Conservation (phyloP, 2,797 vertebrate species). For the Microctenopoma lineatum region DNA sequence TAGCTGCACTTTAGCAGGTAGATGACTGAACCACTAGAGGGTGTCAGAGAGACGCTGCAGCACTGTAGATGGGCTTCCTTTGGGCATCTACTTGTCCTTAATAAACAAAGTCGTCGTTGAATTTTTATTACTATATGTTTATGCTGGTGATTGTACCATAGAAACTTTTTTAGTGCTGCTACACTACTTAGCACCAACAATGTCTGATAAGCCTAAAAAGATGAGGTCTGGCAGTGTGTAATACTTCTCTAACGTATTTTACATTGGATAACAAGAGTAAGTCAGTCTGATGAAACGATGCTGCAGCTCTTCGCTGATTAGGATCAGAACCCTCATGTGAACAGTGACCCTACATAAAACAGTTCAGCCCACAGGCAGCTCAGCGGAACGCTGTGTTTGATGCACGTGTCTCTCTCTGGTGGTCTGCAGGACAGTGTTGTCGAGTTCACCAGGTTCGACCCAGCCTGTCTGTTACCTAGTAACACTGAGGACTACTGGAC, state of each 20-base stretch:
- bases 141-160: background rate
- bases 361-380: background rate
- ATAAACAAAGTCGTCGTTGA: too few relatives aligned
- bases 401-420: background rate
- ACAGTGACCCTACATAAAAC: background rate
- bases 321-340: background rate
- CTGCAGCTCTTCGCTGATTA: background rate
- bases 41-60: conserved; percentile 19
- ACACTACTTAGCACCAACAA: background rate
- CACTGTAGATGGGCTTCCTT: background rate
- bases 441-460: conserved; percentile 88
- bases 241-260: background rate
- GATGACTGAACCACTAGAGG: conserved; percentile 20
- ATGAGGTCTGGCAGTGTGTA: background rate
- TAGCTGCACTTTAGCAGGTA: background rate
- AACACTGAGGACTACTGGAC: conserved; percentile 92
- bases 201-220: background rate
- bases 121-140: too few relatives aligned
- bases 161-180: background rate
- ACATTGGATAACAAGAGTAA: background rate
- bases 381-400: background rate
- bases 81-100: too few relatives aligned
- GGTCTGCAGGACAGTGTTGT: conserved; percentile 82
- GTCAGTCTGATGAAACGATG: background rate
- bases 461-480: conserved; percentile 86